Evolutionary conservation across 1,140 invertebrate genomes (phyloP).

Genomic region (Lepidurus arcticus): DNA sequence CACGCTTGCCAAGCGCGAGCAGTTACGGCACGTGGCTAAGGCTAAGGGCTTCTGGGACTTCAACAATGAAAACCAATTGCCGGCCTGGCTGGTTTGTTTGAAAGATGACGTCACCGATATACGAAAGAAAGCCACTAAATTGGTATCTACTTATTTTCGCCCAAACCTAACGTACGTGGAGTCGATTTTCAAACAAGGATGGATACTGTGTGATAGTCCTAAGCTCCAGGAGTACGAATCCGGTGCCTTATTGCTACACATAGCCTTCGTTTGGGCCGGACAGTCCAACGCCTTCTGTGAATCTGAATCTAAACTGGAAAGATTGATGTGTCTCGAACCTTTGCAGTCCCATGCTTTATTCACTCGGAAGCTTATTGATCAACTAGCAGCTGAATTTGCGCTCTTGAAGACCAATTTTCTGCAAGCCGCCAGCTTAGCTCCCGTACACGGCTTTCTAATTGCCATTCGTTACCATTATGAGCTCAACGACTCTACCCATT

Average conservation of each 20-base stretch:
- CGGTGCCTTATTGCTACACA: constrained; percentile 48
- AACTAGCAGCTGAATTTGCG: constrained; percentile 42
- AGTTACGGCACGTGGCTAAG: neutral
- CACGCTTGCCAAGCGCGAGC: neutral
- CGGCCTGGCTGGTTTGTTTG: constrained; percentile 41
- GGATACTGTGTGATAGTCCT: constrained; percentile 47
- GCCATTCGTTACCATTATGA: constrained; percentile 2
- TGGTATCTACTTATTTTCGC: constrained; percentile 47
- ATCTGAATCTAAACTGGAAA: constrained; percentile 20
- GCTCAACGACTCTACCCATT: constrained; percentile 38
- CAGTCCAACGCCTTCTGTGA: neutral
- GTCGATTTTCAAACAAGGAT: constrained; percentile 42
- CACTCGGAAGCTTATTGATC: constrained; percentile 37
- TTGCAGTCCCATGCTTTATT: constrained; percentile 22
- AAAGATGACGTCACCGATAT: constrained; percentile 49
- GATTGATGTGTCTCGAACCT: neutral
- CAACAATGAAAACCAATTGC: constrained; percentile 5
- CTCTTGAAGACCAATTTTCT: constrained; percentile 45
- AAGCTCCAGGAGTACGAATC: constrained; percentile 52
- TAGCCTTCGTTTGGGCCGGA: constrained; percentile 40
- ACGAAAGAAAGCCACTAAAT: constrained; percentile 43
- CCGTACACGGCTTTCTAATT: constrained; percentile 36
- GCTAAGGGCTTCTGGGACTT: neutral
- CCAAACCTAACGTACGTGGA: constrained; percentile 33
- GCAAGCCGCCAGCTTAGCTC: constrained; percentile 42